Base-by-base conservation (phyloP, 2,797 vertebrate species). In the Lophius americanus region DNA sequence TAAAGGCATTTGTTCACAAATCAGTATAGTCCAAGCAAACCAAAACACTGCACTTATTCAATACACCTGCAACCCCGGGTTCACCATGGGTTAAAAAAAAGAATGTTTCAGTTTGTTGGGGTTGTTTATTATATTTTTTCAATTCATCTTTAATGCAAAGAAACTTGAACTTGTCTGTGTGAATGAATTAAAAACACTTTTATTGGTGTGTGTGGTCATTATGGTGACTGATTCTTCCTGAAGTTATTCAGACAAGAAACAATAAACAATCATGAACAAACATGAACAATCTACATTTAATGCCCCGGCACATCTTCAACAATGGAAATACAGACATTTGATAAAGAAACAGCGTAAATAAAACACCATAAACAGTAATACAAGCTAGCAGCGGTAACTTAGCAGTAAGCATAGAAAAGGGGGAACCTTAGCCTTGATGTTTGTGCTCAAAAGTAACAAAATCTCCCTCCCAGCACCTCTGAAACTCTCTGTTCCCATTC, bases 1-100 rank as follows among this genome's bases (percentile, higher is more conserved):
- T 56, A 52, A 51, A 23, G 41, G 58, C 80, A 83, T 72, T 60
- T 63, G 65, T 69, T 75, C 69, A 68, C 67, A 75, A 81, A 64
- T 59, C 52, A 36, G 54, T 67, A 52, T 65, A 38, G 48, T 58
- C 41, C 23, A 57, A 65, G 72, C 73, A 72, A 42, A 51, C 6
- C 23, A 56, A 79, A 73, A 81, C 32, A 23, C 48, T 2, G 11
- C 79, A 42, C 81, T 79, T 77, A 68, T 73, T 60, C 60, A 70
- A 36, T 3, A 65, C 79, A 83, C 71, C 78, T 84, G 76, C 72
- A 62, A 33, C 36, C 49, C 63, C 32, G 42, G 36, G 62, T 9
- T 37, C 8, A 38, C 6, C 32, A 14, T n/a, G 12, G 7, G 51
- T 54, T 38, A 37, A 36, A 42, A 32, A 54, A n/a, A 44, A 7